These are phyloP conservation scores for Acipenser oxyrinchus DNA, from an alignment of 2,797 vertebrate species.

Conservation along the genomic window DNA sequence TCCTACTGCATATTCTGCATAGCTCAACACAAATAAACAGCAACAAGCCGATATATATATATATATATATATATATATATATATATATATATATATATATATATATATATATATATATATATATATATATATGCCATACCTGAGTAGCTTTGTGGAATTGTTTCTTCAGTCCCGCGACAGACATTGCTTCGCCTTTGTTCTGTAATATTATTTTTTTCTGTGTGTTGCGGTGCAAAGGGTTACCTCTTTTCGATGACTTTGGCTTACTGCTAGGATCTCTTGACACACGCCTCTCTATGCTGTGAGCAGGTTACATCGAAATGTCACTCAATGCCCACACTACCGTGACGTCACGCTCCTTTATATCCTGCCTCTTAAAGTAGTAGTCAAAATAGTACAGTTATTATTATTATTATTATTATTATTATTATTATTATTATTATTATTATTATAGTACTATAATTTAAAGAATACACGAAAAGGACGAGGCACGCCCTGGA, in stretches of 20 bases:
- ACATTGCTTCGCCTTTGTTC: slow-evolving; percentile 54
- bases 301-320: slow-evolving; percentile 17
- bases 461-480: too few species aligned
- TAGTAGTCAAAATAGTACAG: background rate
- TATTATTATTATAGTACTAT: background rate
- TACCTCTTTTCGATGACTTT: slow-evolving; percentile 8
- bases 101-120: too few species aligned
- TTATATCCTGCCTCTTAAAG: slow-evolving; percentile 12
- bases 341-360: slow-evolving; percentile 15
- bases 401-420: background rate
- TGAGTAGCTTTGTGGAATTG: slow-evolving; percentile 93
- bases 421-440: background rate
- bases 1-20: too few species aligned
- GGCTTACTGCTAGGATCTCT: slow-evolving; percentile 17
- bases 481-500: too few species aligned
- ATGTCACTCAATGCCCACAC: slow-evolving; percentile 5
- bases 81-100: too few species aligned
- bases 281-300: slow-evolving; percentile 17
- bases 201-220: slow-evolving; percentile 2
- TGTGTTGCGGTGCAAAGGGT: slow-evolving; percentile 1
- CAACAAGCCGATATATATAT: too few species aligned
- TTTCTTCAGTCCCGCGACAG: slow-evolving; percentile 84
- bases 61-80: too few species aligned
- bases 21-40: too few species aligned
- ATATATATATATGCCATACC: slow-evolving; percentile 47